phyloP scores from a whole-genome alignment of 2,888 invertebrate species.

The Andrena hattorfiana region DNA sequence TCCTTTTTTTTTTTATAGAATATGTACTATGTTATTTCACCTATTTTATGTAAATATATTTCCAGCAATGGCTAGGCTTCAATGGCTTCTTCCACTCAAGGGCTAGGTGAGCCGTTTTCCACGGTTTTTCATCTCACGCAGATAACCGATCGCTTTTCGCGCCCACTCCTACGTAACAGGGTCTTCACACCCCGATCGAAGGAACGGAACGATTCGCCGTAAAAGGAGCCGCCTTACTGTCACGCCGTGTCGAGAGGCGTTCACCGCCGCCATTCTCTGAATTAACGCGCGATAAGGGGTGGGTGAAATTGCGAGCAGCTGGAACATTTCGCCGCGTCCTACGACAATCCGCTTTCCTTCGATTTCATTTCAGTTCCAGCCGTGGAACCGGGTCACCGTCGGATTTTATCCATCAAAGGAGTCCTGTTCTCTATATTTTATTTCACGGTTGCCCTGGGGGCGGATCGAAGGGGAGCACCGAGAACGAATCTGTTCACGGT shows the following conservation, averaged over 20 bases:
- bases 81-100: too few relatives aligned
- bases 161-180: too few relatives aligned
- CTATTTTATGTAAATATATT: too few relatives aligned
- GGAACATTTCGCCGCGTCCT: conserved; percentile 10
- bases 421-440: background rate
- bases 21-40: too few relatives aligned
- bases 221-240: conserved; percentile 2
- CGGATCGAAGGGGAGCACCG: background rate
- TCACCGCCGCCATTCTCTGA: background rate
- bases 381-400: background rate
- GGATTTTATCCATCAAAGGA: conserved; percentile 3
- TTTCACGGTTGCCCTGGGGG: background rate
- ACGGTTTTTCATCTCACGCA: too few relatives aligned
- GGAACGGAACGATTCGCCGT: background rate
- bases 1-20: too few relatives aligned
- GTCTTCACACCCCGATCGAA: too few relatives aligned
- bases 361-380: conserved; percentile 13
- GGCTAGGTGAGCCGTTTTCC: too few relatives aligned
- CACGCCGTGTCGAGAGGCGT: background rate
- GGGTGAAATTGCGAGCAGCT: background rate
- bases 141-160: too few relatives aligned
- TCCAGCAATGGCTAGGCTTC: too few relatives aligned
- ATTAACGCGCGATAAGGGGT: conserved; percentile 10
- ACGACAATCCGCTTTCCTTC: conserved; percentile 17
- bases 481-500: background rate